A percentile compares a stretch with the other conserved stretches of the same genome.
Conservation (phyloP, 2,113 vertebrate species). For the Melozone crissalis region DNA sequence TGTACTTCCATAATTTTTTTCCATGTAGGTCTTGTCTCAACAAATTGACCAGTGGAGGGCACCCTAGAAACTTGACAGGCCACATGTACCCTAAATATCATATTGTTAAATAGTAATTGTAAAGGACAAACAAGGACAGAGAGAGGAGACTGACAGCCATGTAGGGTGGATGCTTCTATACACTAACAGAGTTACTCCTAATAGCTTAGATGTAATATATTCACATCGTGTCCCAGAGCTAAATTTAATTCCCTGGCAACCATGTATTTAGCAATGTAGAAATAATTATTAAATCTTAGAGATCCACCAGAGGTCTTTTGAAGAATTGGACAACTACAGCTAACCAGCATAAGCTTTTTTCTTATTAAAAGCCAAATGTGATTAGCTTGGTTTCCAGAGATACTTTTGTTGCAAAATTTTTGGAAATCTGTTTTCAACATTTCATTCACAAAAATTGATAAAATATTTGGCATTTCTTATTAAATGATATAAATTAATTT, state of each 20-base stretch:
- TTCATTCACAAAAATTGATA: not conserved
- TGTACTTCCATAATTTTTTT: not conserved
- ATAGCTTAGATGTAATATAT: not conserved
- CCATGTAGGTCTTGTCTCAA: not conserved
- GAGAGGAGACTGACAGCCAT: not conserved
- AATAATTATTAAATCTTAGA: not conserved
- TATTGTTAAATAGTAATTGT: not conserved
- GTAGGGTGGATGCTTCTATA: not conserved
- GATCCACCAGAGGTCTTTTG: not conserved
- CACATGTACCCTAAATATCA: not conserved
- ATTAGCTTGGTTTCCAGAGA: not conserved
- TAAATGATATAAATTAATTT: not conserved
- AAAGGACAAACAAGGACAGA: not conserved
- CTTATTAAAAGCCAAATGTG: not conserved
- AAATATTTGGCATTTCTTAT: not conserved
- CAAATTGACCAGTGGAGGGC: not conserved
- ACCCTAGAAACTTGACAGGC: not conserved
- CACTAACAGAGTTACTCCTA: not conserved
- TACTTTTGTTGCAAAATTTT: not conserved
- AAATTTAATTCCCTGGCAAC: not conserved
- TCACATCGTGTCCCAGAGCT: not conserved
- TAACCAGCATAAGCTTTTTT: not conserved
- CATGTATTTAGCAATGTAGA: not conserved
- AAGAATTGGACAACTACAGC: not conserved
- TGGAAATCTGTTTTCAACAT: not conserved